Evolutionary conservation across 2,888 invertebrate species (phyloP).

Genomic region (Drepana falcataria): DNA sequence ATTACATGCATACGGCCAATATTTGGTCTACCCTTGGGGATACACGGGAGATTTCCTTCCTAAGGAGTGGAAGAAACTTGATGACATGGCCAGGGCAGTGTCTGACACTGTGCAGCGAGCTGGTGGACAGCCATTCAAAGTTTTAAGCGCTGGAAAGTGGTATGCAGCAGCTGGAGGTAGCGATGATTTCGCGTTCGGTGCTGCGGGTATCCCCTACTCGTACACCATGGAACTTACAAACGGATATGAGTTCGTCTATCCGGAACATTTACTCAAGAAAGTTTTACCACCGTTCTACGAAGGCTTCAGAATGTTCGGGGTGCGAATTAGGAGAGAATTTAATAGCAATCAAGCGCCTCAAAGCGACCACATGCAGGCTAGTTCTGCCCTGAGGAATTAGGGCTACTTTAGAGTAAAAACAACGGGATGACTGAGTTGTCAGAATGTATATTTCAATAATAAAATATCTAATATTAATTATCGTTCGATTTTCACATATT

Average conservation of each 20-base stretch:
- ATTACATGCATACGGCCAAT: slow-evolving; percentile 83
- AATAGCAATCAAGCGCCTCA: neutral
- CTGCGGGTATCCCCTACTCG: slow-evolving; percentile 70
- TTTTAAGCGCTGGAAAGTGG: slow-evolving; percentile 75
- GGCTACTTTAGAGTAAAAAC: neutral
- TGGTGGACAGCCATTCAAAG: slow-evolving; percentile 63
- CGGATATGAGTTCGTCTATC: slow-evolving; percentile 82
- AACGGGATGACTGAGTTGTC: slow-evolving; percentile 16
- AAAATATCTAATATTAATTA: too few species aligned
- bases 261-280: slow-evolving; percentile 53
- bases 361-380: neutral
- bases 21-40: slow-evolving; percentile 82
- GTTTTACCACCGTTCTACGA: slow-evolving; percentile 57
- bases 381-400: neutral
- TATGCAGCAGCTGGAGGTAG: slow-evolving; percentile 81
- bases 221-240: slow-evolving; percentile 82
- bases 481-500: neutral
- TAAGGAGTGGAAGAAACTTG: slow-evolving; percentile 63
- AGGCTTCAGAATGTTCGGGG: slow-evolving; percentile 53
- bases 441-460: too few species aligned
- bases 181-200: slow-evolving; percentile 80
- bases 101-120: slow-evolving; percentile 57
- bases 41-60: slow-evolving; percentile 72
- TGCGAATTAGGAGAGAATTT: slow-evolving; percentile 52
- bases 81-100: slow-evolving; percentile 54